A percentile compares a stretch with the other conserved stretches of the same genome.
phyloP scores from a whole-genome alignment of 2,888 invertebrate species.

The Trilocha varians region DNA sequence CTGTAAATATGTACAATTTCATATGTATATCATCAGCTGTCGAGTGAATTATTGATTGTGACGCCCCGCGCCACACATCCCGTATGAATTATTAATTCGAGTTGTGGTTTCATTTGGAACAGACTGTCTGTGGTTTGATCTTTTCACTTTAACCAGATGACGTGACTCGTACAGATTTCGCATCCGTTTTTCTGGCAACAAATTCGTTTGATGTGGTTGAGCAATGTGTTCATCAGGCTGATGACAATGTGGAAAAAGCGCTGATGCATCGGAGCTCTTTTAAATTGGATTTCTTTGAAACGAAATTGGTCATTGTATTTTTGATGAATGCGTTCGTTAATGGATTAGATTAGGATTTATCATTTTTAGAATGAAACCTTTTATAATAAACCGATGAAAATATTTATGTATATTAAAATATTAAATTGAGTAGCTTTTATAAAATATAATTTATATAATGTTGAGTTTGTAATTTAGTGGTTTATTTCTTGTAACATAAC shows the following conservation, averaged over 20 bases:
- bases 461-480: too few species aligned
- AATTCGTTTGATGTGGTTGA: slow-evolving; percentile 18
- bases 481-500: too few species aligned
- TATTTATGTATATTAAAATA: too few species aligned
- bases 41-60: slow-evolving; percentile 29
- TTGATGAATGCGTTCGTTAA: slow-evolving; percentile 21
- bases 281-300: slow-evolving; percentile 43
- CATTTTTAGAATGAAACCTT: too few species aligned
- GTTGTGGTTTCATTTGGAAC: slow-evolving; percentile 22
- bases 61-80: slow-evolving; percentile 19
- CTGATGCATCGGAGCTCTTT: slow-evolving; percentile 30
- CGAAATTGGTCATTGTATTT: slow-evolving; percentile 31
- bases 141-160: slow-evolving; percentile 14
- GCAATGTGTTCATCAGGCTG: slow-evolving; percentile 32
- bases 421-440: too few species aligned
- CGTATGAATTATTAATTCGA: slow-evolving; percentile 28
- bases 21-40: slow-evolving; percentile 21
- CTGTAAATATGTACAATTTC: slow-evolving; percentile 19
- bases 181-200: slow-evolving; percentile 11
- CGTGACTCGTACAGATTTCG: slow-evolving; percentile 7
- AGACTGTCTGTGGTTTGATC: slow-evolving; percentile 16
- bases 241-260: slow-evolving; percentile 30
- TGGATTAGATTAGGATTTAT: slow-evolving; percentile 14
- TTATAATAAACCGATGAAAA: too few species aligned
- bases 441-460: too few species aligned